Evolutionary conservation across 2,113 vertebrate genomes (phyloP).

Genomic region (Sapayoa aenigma): DNA sequence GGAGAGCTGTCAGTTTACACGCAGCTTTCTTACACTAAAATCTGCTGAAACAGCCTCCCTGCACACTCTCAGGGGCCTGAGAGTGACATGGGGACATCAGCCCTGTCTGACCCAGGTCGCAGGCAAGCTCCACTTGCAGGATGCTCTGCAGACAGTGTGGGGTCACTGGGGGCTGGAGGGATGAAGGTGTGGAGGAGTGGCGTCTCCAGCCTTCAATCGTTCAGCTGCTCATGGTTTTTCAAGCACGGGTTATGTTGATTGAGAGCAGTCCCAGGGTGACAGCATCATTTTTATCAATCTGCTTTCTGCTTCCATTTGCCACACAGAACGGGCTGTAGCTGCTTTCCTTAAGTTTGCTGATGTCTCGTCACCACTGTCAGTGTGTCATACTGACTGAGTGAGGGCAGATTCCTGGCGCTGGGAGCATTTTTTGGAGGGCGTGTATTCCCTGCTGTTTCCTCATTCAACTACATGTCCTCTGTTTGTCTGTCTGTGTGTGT

Average conservation of each 20-base stretch:
- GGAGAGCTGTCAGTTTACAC: background rate
- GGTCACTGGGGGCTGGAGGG: background rate
- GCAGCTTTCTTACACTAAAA: background rate
- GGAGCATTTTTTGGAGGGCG: background rate
- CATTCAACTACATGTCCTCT: background rate
- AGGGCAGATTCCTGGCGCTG: constrained; percentile 9
- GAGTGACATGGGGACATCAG: constrained; percentile 30
- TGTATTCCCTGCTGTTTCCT: background rate
- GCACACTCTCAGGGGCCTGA: background rate
- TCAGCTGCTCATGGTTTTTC: constrained; percentile 9
- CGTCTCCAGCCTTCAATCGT: background rate
- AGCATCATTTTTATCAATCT: constrained; percentile 35
- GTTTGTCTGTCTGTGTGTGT: background rate
- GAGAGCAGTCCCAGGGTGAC: constrained; percentile 31
- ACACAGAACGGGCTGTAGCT: background rate
- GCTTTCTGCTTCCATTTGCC: constrained; percentile 24
- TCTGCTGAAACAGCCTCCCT: background rate
- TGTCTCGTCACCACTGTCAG: background rate
- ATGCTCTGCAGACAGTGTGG: background rate
- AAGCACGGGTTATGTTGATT: constrained; percentile 25
- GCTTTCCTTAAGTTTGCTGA: background rate
- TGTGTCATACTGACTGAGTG: background rate
- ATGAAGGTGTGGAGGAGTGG: background rate
- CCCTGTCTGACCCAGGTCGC: background rate
- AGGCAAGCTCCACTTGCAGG: background rate